phyloP scores from a whole-genome alignment of 1,140 invertebrate genomes.

The Aplysia californica region DNA sequence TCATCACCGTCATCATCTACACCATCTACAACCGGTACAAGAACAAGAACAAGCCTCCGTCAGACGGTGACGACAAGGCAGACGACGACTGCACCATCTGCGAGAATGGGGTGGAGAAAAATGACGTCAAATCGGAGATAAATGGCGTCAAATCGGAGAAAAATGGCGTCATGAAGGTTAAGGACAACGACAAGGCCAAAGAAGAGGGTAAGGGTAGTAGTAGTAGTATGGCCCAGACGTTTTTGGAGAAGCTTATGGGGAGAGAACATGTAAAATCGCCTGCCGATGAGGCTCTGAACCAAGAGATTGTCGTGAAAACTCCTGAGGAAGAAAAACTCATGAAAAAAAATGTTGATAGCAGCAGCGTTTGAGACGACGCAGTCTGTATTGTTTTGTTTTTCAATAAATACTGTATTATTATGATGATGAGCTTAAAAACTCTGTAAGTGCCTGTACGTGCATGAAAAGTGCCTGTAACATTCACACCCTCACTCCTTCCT shows the following conservation, averaged over 20 bases:
- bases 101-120: not conserved
- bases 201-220: not conserved
- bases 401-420: no score
- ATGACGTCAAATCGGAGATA: not conserved
- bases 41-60: not conserved
- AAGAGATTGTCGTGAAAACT: not conserved
- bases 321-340: slow-evolving; percentile 1
- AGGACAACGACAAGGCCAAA: not conserved
- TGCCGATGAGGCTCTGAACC: not conserved
- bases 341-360: no score
- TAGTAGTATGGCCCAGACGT: not conserved
- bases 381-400: no score
- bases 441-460: no score
- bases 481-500: no score
- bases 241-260: not conserved
- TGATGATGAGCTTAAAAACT: no score
- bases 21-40: slow-evolving; percentile 40
- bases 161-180: not conserved
- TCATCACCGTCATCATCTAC: slow-evolving; percentile 42
- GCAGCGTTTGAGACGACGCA: no score
- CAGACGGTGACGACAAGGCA: not conserved
- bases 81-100: not conserved
- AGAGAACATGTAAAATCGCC: not conserved
- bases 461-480: no score
- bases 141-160: slow-evolving; percentile 2